Conservation (phyloP, 2,113 vertebrate species). For the Dasyurus viverrinus region DNA sequence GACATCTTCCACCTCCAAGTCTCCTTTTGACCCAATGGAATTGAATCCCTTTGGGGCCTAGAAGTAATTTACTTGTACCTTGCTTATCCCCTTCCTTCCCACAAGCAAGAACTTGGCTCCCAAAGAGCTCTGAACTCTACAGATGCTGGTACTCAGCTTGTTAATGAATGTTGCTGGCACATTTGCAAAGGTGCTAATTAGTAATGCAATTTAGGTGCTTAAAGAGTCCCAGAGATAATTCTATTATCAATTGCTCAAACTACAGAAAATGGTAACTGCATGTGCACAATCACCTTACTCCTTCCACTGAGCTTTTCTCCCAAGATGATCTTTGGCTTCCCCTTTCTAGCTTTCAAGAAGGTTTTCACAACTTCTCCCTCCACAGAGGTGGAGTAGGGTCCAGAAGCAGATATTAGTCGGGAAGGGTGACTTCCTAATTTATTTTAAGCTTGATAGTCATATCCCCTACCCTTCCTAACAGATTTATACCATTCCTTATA, state of each 20-base stretch:
- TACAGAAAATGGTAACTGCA: background rate
- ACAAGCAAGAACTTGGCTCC: background rate
- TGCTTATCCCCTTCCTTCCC: background rate
- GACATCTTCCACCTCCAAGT: background rate
- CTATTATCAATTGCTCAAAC: background rate
- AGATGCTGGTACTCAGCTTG: background rate
- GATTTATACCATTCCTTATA: background rate
- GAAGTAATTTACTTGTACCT: background rate
- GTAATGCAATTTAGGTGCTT: background rate
- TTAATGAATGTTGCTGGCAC: background rate
- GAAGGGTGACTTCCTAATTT: background rate
- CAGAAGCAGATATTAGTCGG: background rate
- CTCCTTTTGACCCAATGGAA: background rate
- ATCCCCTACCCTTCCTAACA: background rate
- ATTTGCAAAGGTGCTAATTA: background rate
- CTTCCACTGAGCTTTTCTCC: background rate
- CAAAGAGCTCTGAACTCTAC: background rate
- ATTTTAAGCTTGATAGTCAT: background rate
- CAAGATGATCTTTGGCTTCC: background rate
- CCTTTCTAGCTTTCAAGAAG: background rate
- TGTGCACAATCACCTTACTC: background rate
- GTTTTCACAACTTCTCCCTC: background rate
- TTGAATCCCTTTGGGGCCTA: background rate
- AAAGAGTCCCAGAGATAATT: background rate
- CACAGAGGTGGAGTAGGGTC: background rate